Evolutionary conservation across 2,888 invertebrate genomes (phyloP), one percentile per base, ranked within the genome.

Genomic region (Pyrgus malvae): DNA sequence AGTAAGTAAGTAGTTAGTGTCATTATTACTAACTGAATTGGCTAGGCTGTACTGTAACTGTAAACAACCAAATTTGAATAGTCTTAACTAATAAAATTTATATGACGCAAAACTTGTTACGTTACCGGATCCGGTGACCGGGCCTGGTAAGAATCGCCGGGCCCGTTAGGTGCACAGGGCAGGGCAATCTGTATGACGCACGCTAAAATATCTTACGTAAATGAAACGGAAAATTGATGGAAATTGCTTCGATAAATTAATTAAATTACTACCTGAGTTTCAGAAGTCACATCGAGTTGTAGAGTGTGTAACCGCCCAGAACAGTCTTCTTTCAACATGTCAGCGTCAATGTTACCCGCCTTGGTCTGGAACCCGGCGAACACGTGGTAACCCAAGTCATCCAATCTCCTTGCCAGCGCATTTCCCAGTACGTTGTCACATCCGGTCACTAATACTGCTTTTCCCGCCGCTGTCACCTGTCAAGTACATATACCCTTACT

Each of bases 341-440:
- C 93, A 3, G 95, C 94, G 61, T 93, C 93, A 54, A 94, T 92
- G 58, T 92, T 93, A 6, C 93, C 93, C 1, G 91, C 91, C 68
- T 93, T 91, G 69, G 88, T 93, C 65, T 92, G 92, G 78, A 96
- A 96, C 58, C 95, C 96, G 48, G 97, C 97, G 74, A 97, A 96
- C n/a, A 97, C 95, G 38, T 96, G 95, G 78, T 96, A 96, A 25
- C 97, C 97, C 75, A 95, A 90, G 73, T 95, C 95, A 69, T 97
- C 96, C 51, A 97, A 89, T 67, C 94, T 93, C 65, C 95, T 92
- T n/a, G 96, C 96, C 69, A 96, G 85, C 50, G 93, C 92, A 69
- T 92, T 93, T 48, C 95, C 95, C 51, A 95, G 90, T 31, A 93
- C 92, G 42, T 94, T 93, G 78, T 97, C 97, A 78, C 96, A 97